Percentiles rank a stretch among this genome's conserved stretches.
Evolutionary conservation across 2,888 invertebrate genomes (phyloP).

Genomic region (Arrhopalites spinosus): DNA sequence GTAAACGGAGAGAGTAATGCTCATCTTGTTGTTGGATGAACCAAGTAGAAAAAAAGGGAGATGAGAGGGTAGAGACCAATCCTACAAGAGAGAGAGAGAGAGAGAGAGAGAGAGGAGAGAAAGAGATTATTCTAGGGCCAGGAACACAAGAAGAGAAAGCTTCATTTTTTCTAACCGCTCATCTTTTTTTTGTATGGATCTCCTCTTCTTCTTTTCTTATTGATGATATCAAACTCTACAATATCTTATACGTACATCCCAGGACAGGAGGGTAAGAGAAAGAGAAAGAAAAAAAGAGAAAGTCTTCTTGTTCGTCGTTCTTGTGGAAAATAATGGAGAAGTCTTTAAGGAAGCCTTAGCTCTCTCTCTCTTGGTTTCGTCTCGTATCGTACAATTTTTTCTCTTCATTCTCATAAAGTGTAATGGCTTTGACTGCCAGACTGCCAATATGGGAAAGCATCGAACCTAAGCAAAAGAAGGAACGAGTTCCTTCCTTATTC

Average conservation of each 20-base stretch:
- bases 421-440: conserved; percentile 27
- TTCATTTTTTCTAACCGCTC: conserved; percentile 29
- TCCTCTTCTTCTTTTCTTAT: neutral
- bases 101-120: neutral
- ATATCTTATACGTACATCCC: neutral
- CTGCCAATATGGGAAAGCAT: conserved; percentile 6
- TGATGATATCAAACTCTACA: neutral
- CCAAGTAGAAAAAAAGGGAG: neutral
- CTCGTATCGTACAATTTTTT: conserved; percentile 19
- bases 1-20: neutral
- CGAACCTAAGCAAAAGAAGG: neutral
- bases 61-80: neutral
- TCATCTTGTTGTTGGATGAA: neutral
- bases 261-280: neutral
- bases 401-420: conserved; percentile 30
- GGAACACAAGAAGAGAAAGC: neutral
- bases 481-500: neutral
- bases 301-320: conserved; percentile 31
- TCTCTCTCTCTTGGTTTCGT: neutral
- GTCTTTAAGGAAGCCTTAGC: conserved; percentile 20
- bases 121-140: conserved; percentile 27
- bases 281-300: conserved; percentile 20
- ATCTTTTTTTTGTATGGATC: conserved; percentile 30
- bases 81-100: neutral
- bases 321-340: conserved; percentile 42